Percentiles rank a stretch among this genome's conserved stretches.
These are phyloP conservation scores for Phymorhynchus buccinoides DNA, from an alignment of 1,140 invertebrate species.

Conservation along the genomic window DNA sequence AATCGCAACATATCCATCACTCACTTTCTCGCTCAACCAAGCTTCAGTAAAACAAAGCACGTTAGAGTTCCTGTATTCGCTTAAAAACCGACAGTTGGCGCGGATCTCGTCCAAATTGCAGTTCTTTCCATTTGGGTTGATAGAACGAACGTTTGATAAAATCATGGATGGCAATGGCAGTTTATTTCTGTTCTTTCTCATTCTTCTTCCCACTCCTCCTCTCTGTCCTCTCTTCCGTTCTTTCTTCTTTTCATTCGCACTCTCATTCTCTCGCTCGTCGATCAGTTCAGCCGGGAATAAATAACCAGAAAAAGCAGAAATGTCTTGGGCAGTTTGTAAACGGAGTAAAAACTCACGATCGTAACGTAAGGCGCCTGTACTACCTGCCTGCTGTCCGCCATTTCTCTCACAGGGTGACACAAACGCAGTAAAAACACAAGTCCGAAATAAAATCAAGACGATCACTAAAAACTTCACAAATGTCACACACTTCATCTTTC, in stretches of 20 bases:
- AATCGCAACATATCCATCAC: too few relatives aligned
- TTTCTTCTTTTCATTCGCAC: background rate
- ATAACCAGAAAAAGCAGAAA: background rate
- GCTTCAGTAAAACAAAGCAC: background rate
- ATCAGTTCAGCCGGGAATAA: background rate
- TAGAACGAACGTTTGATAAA: too few relatives aligned
- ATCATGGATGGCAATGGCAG: too few relatives aligned
- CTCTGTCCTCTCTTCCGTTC: background rate
- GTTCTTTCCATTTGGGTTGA: background rate
- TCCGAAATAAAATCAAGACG: too few relatives aligned
- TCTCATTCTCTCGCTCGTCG: background rate
- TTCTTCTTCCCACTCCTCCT: background rate
- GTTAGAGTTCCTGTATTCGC: background rate
- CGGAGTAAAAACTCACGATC: background rate
- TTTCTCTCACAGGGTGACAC: background rate
- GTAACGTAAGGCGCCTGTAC: background rate
- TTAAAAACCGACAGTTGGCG: too few relatives aligned
- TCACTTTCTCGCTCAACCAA: too few relatives aligned
- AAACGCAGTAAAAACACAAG: too few relatives aligned
- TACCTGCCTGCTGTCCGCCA: background rate
- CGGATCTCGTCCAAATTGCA: background rate
- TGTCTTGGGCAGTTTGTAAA: background rate
- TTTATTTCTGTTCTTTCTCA: too few relatives aligned
- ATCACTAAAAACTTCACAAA: too few relatives aligned
- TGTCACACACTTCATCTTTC: too few relatives aligned